Evolutionary conservation across 2,888 invertebrate genomes (phyloP).

Genomic region (Pammene fasciana): DNA sequence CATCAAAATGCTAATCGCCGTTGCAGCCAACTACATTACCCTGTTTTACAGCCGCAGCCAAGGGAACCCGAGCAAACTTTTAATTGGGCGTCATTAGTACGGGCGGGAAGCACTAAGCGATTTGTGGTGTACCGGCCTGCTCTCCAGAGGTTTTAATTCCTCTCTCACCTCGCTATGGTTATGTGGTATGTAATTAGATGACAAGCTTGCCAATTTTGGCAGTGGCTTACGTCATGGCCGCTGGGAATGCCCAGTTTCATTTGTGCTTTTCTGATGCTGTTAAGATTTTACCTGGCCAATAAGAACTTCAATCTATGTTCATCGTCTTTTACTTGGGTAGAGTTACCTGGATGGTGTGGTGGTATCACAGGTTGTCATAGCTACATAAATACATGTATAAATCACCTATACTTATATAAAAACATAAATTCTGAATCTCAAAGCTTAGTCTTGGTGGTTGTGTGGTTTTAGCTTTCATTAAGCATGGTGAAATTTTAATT

Average conservation of each 20-base stretch:
- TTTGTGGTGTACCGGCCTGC: conserved; percentile 82
- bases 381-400: no score
- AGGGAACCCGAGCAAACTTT: conserved; percentile 78
- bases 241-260: not conserved
- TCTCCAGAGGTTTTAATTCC: conserved; percentile 75
- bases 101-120: conserved; percentile 81
- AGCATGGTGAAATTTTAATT: no score
- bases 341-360: no score
- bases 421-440: no score
- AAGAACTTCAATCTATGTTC: no score
- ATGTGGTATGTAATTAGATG: conserved; percentile 56
- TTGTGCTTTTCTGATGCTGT: not conserved
- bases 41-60: conserved; percentile 75
- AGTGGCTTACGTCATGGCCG: not conserved
- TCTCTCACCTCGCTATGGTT: conserved; percentile 70
- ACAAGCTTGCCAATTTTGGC: conserved; percentile 41
- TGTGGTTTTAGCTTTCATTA: no score
- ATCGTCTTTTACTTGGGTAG: no score
- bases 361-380: no score
- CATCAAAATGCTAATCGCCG: conserved; percentile 76
- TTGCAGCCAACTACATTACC: conserved; percentile 70
- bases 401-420: no score
- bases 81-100: conserved; percentile 84
- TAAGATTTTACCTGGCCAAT: not conserved
- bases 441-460: no score